Evolutionary conservation across 23 tunicate species (phyloP), one percentile per base, ranked within the genome.

Genomic region (Clavelina lepadiformis): DNA sequence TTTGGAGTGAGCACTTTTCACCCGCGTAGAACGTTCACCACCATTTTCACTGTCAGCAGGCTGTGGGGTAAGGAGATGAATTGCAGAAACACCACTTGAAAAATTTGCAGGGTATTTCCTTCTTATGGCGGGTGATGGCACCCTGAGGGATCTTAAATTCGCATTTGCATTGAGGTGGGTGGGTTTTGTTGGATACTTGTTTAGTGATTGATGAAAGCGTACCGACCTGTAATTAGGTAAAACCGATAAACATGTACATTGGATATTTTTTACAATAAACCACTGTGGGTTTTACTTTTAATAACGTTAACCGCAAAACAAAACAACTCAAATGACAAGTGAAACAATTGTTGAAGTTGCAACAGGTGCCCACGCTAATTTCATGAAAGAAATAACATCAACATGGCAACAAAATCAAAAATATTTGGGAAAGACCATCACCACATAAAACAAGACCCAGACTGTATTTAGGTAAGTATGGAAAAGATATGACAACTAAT

Each of bases 171-270:
- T 66, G 66, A 64, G 28, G 1, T 66, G 66, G 19, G 27, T 55
- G 1, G 82, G 82, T 11, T 76, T 76, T 44, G 82, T 76, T 2
- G 56, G 73, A 7, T 51, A 57, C 2, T 46, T 35, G 56, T 65
- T 53, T 7, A 73, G 73, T 19, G 65, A 65, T 8, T 38, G 30
- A 36, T 76, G 82, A 41, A 65, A 76, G 21, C 82, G 36, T 55
- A 76, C 82, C 46, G 82, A 61, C 28, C 82, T 76, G 71, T 4
- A 52, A 31, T 5, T 19, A 44, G 13, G 13, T n/a, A n/a, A n/a
- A n/a, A n/a, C n/a, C n/a, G n/a, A n/a, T n/a, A n/a, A n/a, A n/a
- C n/a, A n/a, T n/a, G n/a, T n/a, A n/a, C n/a, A n/a, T n/a, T 13
- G 50, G 50, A 44, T 11, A 11, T 44, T 44, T n/a, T n/a, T n/a